phyloP scores from a whole-genome alignment of 2,113 vertebrate species.

The Lepus timidus region DNA sequence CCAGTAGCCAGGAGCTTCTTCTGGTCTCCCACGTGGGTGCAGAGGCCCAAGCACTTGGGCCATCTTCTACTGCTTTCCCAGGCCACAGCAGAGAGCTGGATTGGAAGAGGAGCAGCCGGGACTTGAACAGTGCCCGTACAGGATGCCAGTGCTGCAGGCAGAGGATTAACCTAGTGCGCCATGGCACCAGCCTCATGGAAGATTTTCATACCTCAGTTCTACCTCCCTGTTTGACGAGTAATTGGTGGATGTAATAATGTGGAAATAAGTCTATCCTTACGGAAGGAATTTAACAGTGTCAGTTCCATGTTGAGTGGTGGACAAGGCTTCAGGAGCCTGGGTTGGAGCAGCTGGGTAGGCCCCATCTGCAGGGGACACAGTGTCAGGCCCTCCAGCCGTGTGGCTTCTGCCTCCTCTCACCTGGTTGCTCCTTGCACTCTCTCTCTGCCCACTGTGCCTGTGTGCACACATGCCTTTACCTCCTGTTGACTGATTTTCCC shows the following conservation, averaged over 20 bases:
- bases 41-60: too few relatives aligned
- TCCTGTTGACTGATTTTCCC: neutral
- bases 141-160: too few relatives aligned
- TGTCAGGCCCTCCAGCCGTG: accelerated
- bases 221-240: neutral
- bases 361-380: neutral
- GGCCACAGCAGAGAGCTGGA: too few relatives aligned
- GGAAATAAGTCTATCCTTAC: neutral
- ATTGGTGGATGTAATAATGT: neutral
- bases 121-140: too few relatives aligned
- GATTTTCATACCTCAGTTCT: neutral
- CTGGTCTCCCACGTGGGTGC: too few relatives aligned
- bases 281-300: neutral
- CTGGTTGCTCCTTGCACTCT: accelerated
- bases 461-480: accelerated
- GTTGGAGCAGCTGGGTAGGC: accelerated
- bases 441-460: accelerated
- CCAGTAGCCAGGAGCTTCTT: too few relatives aligned
- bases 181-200: neutral
- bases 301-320: accelerated
- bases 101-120: too few relatives aligned
- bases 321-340: neutral
- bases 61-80: too few relatives aligned
- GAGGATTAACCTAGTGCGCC: too few relatives aligned
- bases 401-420: too few relatives aligned